These are phyloP conservation scores for Tamias sibiricus DNA, from an alignment of 2,113 vertebrate genomes.

Conservation along the genomic window DNA sequence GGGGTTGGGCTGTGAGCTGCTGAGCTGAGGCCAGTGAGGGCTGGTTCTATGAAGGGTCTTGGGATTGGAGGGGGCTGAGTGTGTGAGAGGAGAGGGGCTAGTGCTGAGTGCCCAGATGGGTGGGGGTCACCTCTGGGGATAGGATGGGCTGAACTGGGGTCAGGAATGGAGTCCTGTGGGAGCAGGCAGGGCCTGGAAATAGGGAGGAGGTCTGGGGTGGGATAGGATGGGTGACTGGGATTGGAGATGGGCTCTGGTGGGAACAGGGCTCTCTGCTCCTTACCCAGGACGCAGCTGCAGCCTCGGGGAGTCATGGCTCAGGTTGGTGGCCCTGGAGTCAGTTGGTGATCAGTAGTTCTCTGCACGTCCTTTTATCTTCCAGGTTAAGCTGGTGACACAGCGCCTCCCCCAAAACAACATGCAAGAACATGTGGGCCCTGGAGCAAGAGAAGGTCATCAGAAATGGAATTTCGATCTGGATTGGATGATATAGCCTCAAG, in stretches of 20 bases:
- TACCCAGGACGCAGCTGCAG: background rate
- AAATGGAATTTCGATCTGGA: too few relatives aligned
- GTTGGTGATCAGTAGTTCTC: background rate
- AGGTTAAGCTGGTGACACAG: too few relatives aligned
- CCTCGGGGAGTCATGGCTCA: background rate
- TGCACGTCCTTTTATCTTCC: background rate
- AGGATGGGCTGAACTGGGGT: background rate
- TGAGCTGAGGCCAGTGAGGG: background rate
- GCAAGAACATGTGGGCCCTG: too few relatives aligned
- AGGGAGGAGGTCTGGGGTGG: too few relatives aligned
- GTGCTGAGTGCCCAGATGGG: background rate
- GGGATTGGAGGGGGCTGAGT: background rate
- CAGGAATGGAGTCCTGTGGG: background rate
- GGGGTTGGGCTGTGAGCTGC: background rate
- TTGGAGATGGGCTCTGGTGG: background rate
- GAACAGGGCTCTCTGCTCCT: background rate
- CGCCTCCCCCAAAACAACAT: too few relatives aligned
- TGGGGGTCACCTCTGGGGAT: background rate
- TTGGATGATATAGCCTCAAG: too few relatives aligned
- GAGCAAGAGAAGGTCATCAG: too few relatives aligned
- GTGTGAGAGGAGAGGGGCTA: too few relatives aligned
- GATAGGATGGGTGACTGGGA: too few relatives aligned
- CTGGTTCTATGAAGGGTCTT: too few relatives aligned
- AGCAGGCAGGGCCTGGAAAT: background rate
- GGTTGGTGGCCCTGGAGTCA: background rate